Percentiles rank a stretch among this genome's conserved stretches.
These are phyloP conservation scores for Corvus cornix DNA, from an alignment of 2,113 vertebrate genomes.

Conservation along the genomic window DNA sequence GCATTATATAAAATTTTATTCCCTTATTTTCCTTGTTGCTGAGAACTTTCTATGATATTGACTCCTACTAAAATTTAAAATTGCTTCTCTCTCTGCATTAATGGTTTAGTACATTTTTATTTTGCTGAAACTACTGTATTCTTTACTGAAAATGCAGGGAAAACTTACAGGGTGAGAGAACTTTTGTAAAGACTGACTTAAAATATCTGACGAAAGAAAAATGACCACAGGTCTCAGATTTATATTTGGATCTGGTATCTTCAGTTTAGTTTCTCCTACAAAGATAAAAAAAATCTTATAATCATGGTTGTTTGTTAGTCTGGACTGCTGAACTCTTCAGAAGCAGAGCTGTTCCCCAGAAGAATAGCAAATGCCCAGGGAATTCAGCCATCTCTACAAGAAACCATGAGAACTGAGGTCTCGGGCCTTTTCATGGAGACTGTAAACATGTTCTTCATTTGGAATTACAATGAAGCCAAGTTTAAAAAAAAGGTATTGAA, in stretches of 20 bases:
- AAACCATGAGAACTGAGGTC: background rate
- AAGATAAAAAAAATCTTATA: background rate
- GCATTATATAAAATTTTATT: background rate
- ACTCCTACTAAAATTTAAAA: background rate
- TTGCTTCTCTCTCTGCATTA: background rate
- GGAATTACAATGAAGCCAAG: background rate
- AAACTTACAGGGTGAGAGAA: background rate
- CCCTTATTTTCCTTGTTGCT: background rate
- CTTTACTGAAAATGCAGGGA: background rate
- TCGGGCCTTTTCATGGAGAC: background rate
- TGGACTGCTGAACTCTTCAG: background rate
- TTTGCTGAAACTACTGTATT: background rate
- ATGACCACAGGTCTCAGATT: background rate
- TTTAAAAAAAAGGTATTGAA: background rate
- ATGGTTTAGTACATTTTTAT: background rate
- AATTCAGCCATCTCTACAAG: background rate
- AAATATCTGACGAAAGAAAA: background rate
- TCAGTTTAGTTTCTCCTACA: background rate
- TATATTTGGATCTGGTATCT: background rate
- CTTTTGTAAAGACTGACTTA: background rate
- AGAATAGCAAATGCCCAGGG: background rate
- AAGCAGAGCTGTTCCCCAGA: background rate
- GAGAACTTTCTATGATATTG: background rate
- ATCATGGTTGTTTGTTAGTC: background rate
- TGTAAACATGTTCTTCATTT: background rate